A percentile compares a stretch with the other conserved stretches of the same genome.
Conservation (phyloP, 2,113 vertebrate species). For the Enhydra lutris region DNA sequence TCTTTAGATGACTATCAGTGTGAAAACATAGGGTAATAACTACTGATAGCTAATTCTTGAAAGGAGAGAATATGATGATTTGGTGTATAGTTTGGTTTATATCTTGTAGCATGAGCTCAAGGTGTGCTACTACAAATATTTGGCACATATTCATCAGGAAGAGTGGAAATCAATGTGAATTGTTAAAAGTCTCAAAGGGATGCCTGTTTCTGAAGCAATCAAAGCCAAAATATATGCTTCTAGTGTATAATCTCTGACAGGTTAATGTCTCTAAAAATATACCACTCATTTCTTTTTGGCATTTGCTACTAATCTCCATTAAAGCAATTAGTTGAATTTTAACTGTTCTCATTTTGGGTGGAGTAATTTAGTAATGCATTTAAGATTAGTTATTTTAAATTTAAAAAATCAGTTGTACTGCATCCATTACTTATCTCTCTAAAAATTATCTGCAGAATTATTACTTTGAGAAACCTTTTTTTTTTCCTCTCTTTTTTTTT, state of each 20-base stretch:
- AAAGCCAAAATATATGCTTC: background rate
- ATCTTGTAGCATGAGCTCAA: background rate
- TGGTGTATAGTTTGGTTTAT: background rate
- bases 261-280: conserved; percentile 11
- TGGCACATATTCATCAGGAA: background rate
- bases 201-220: background rate
- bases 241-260: background rate
- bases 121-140: background rate
- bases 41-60: background rate
- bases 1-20: background rate
- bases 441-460: background rate
- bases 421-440: background rate
- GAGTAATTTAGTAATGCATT: background rate
- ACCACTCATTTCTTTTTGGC: background rate
- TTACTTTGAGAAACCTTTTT: background rate
- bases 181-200: background rate
- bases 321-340: conserved; percentile 42
- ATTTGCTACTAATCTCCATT: background rate
- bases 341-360: background rate
- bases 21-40: background rate
- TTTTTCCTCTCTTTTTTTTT: background rate
- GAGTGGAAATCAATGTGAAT: background rate
- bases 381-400: conserved; percentile 17
- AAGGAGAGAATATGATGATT: background rate
- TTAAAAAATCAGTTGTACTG: background rate